phyloP scores from a whole-genome alignment of 2,888 invertebrate genomes.

The Boloria euphrosyne region DNA sequence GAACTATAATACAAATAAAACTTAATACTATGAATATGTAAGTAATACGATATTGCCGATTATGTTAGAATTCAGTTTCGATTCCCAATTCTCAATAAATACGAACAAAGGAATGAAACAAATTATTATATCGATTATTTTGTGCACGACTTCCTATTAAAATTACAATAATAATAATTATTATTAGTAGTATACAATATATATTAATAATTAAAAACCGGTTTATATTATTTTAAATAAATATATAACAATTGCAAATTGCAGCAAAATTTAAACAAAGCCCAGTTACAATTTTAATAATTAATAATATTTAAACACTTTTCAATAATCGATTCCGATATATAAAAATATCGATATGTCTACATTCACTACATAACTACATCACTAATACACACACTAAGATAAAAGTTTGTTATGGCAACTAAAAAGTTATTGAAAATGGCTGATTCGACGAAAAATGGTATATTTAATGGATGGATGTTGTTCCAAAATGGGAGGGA shows the following conservation, averaged over 20 bases:
- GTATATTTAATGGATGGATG: conserved; percentile 23
- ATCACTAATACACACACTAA: conserved; percentile 21
- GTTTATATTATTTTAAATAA: too few relatives aligned
- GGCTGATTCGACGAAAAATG: background rate
- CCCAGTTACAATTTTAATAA: background rate
- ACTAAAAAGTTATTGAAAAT: conserved; percentile 5
- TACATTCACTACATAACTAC: conserved; percentile 28
- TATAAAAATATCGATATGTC: conserved; percentile 34
- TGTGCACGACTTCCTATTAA: too few relatives aligned
- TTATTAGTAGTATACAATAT: too few relatives aligned
- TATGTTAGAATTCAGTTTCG: too few relatives aligned
- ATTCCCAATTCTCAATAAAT: too few relatives aligned
- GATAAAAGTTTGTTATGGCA: conserved; percentile 12
- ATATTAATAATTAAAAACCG: too few relatives aligned
- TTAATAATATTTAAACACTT: conserved; percentile 1
- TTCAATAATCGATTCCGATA: conserved; percentile 16
- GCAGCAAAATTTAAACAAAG: conserved; percentile 2
- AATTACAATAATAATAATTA: too few relatives aligned
- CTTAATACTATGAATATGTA: too few relatives aligned
- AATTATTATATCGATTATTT: too few relatives aligned
- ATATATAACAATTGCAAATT: background rate
- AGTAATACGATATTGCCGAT: too few relatives aligned
- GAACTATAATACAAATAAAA: too few relatives aligned
- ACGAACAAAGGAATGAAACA: too few relatives aligned
- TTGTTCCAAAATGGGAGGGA: conserved; percentile 14